Conservation (phyloP, 1,140 invertebrate genomes). For the Drosophila nasuta region DNA sequence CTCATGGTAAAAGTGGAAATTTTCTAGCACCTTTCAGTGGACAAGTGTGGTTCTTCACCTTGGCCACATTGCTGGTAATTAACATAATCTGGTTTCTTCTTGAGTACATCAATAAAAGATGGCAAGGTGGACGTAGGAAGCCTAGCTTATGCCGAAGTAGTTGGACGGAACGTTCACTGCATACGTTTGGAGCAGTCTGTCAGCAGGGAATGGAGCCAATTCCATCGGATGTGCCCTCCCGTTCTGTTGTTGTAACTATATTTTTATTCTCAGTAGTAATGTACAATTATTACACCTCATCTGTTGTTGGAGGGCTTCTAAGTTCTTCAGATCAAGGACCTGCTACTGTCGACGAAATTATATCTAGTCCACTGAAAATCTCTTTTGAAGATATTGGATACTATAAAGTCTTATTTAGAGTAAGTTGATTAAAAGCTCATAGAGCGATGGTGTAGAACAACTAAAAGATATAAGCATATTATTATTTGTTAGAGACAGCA, state of each 20-base stretch:
- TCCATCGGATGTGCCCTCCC: conserved; percentile 58
- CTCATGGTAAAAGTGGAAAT: conserved; percentile 64
- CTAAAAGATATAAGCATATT: background rate
- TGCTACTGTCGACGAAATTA: conserved; percentile 65
- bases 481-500: too few species aligned
- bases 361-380: conserved; percentile 64
- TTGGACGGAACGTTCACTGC: conserved; percentile 53
- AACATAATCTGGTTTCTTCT: conserved; percentile 62
- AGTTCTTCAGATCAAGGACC: conserved; percentile 73
- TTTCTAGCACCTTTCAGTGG: conserved; percentile 74
- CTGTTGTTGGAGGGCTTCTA: conserved; percentile 78
- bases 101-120: conserved; percentile 40
- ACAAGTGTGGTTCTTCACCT: conserved; percentile 64
- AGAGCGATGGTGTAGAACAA: too few species aligned
- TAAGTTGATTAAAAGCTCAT: conserved; percentile 42
- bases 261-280: conserved; percentile 77
- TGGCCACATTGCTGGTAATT: conserved; percentile 43
- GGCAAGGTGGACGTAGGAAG: background rate
- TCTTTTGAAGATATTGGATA: conserved; percentile 83
- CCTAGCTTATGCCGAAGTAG: background rate
- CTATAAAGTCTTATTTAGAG: conserved; percentile 78
- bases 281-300: conserved; percentile 83
- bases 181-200: conserved; percentile 70
- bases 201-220: conserved; percentile 75
- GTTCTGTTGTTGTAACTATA: conserved; percentile 66